Evolutionary conservation across 2,797 vertebrate species (phyloP), one percentile per base, ranked within the genome.

Genomic region (Denticeps clupeoides): DNA sequence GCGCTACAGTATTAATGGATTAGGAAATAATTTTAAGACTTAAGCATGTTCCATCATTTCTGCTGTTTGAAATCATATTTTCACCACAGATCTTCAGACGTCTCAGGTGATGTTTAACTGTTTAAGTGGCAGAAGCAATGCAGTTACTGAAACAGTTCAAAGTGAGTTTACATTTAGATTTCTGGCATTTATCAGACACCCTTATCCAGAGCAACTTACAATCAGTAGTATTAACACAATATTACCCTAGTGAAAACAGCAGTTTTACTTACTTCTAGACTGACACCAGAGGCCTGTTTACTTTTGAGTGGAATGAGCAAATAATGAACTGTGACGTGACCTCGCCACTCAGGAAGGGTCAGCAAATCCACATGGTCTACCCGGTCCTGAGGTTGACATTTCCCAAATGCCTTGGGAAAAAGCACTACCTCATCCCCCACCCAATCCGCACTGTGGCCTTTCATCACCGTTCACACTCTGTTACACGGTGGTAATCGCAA

Each of bases 241-340:
- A 32, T 32, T n/a, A n/a, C n/a, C n/a, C n/a, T n/a, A n/a, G 38
- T 38, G 35, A 38, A 18, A 38, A 38, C 7, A 25, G 45, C 21
- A 31, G 8, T 32, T 24, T 55, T 18, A 47, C 21, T 15, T 25
- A 21, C 32, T 43, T 24, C 35, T 21, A 19, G 51, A 37, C 8
- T 53, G 24, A 60, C 56, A 61, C 27, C 27, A n/a, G 41, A 59
- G 46, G 50, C 3, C 27, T 64, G 55, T 67, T 67, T 70, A 54
- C 55, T 48, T 37, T n/a, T 48, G 58, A 26, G 41, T 41, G 61
- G 49, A 51, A 52, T 51, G 64, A n/a, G 40, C 45, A 47, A 65
- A 64, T 64, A 65, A 72, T 61, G 57, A 57, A 58, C 59, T 55
- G 42, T 61, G 59, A 65, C 67, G 62, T 67, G 64, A 70, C 55